Base-by-base conservation (phyloP, 2,113 vertebrate species). In the Albula goreensis region DNA sequence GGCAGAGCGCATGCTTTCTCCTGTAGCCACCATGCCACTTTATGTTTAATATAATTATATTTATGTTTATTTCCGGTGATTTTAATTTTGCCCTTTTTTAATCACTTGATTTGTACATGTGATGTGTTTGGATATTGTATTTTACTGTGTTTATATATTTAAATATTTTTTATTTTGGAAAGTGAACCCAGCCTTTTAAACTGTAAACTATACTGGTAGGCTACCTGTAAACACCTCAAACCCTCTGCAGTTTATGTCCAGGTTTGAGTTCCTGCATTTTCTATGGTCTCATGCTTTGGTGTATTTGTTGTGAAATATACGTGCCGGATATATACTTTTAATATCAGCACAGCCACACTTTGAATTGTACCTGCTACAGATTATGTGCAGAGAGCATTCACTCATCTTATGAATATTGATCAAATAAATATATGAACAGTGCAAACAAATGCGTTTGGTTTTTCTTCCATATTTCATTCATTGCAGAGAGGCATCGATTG, bases 121-220 rank as follows among this genome's bases (percentile, higher is more conserved):
- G n/a, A 77, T 53, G 41, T 78, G n/a, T n/a, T 6, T 66, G 17
- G 82, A 49, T 81, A 25, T 51, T 0, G 52, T 60, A 85, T 50
- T 85, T 85, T 81, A 15, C 25, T 0, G 52, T 25, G 79, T 80
- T 85, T 85, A 13, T 31, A 66, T 63, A 66, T 53, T 81, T 70
- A 80, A 83, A 63, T 63, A 8, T 50, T 66, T 81, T 85, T 85
- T 66, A 22, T 49, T 80, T 78, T 8, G 84, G 41, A 57, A 85
- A 79, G 78, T 79, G 50, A 79, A 84, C 53, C 15, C 77, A 84
- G n/a, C 83, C 51, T 19, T 56, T 56, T 56, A 56, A 70, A 70
- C 19, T 74, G 31, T 74, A 74, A 70, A 74, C 31, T 10, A 6
- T 22, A 31, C 9, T 41, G 31, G 31, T 41, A 41, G 31, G 31